Percentiles rank a stretch among this genome's conserved stretches.
Conservation (phyloP, 92 coral and sea anemone species). For the Epizoanthus fatuus region DNA sequence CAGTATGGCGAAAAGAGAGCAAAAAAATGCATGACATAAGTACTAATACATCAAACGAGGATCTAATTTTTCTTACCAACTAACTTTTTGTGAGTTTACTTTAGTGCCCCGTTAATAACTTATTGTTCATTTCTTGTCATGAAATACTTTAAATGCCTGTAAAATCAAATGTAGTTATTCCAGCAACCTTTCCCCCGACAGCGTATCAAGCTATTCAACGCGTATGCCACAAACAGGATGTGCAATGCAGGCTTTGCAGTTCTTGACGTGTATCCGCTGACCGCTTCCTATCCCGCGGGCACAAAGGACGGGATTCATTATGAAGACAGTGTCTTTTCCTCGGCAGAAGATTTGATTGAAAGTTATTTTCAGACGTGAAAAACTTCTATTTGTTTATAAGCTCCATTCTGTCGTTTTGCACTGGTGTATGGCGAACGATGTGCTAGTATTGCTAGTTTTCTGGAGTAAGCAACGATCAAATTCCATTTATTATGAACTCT, state of each 20-base stretch:
- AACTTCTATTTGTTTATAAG: not conserved
- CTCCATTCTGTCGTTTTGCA: not conserved
- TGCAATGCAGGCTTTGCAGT: slow-evolving; percentile 80
- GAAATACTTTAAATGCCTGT: not conserved
- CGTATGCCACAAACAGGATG: slow-evolving; percentile 77
- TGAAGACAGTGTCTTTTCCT: slow-evolving; percentile 65
- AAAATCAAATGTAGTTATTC: not conserved
- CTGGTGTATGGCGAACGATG: too few species aligned
- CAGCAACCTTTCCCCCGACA: not conserved
- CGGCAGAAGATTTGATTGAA: slow-evolving; percentile 78
- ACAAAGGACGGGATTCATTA: slow-evolving; percentile 82
- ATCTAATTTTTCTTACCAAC: not conserved
- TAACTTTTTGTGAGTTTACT: not conserved
- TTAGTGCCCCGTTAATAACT: not conserved
- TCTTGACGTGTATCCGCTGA: slow-evolving; percentile 77
- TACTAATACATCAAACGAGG: not conserved
- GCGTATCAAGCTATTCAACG: slow-evolving; percentile 87
- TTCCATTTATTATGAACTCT: too few species aligned
- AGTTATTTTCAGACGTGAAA: slow-evolving; percentile 51
- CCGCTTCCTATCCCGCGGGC: slow-evolving; percentile 77
- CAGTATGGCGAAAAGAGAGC: too few species aligned
- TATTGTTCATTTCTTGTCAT: not conserved
- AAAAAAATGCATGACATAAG: too few species aligned
- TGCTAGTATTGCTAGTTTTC: too few species aligned
- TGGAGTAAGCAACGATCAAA: too few species aligned